Percentiles rank a stretch among this genome's conserved stretches.
Conservation (phyloP, 2,113 vertebrate genomes). For the Micromys minutus region DNA sequence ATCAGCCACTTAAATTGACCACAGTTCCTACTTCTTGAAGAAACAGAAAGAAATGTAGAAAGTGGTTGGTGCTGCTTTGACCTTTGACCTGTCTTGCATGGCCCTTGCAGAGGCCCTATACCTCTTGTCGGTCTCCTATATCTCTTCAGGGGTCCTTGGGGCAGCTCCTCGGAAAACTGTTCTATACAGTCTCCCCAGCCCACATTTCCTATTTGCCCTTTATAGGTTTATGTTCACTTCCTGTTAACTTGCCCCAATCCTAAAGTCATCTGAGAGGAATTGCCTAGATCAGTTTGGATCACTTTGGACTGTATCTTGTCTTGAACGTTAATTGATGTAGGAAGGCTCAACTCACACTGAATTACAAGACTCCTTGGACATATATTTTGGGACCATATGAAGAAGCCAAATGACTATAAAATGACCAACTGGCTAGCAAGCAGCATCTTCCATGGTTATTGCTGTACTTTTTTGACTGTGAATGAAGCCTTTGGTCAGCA, state of each 20-base stretch:
- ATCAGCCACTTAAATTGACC: background rate
- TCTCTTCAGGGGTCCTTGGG: background rate
- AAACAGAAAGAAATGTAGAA: background rate
- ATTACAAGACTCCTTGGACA: background rate
- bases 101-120: background rate
- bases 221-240: background rate
- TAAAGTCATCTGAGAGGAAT: background rate
- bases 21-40: background rate
- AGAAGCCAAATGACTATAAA: background rate
- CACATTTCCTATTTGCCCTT: background rate
- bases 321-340: background rate
- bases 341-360: background rate
- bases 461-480: background rate
- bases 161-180: background rate
- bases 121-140: background rate
- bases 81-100: background rate
- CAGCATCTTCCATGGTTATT: background rate
- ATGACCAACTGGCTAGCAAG: background rate
- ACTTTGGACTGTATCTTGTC: background rate
- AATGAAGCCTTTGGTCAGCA: background rate
- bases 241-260: background rate
- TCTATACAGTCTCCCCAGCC: background rate
- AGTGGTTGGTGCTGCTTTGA: background rate
- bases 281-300: background rate
- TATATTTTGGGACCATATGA: background rate